Percentiles rank a stretch among this genome's conserved stretches.
phyloP scores from a whole-genome alignment of 2,113 vertebrate genomes.

The Ifrita kowaldi region DNA sequence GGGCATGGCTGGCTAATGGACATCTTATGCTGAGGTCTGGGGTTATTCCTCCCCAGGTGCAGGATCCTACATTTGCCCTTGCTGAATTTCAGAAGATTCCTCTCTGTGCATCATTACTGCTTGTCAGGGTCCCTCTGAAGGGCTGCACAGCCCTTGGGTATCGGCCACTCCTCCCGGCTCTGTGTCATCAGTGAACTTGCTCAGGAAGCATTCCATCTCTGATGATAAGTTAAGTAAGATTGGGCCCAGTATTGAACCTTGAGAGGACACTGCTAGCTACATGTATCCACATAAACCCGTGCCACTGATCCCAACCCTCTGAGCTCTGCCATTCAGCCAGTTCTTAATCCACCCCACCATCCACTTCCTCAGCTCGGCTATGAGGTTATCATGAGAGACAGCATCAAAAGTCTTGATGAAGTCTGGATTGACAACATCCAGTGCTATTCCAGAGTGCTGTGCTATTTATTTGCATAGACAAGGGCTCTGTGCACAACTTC shows the following conservation, averaged over 20 bases:
- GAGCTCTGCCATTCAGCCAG: not conserved
- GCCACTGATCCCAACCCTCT: not conserved
- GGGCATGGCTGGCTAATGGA: not conserved
- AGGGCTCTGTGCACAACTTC: not conserved
- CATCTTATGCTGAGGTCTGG: not conserved
- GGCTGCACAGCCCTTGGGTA: not conserved
- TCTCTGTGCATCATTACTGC: not conserved
- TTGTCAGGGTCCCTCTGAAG: not conserved
- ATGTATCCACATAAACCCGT: not conserved
- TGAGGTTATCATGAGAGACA: not conserved
- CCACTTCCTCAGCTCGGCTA: not conserved
- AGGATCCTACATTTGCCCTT: not conserved
- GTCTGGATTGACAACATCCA: not conserved
- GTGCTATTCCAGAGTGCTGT: not conserved
- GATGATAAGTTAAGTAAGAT: not conserved
- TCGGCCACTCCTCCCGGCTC: rapidly evolving
- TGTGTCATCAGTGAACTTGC: not conserved
- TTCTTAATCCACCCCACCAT: not conserved
- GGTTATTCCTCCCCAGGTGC: not conserved
- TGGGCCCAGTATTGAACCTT: not conserved
- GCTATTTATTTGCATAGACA: not conserved
- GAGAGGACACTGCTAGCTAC: not conserved
- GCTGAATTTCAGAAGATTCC: not conserved
- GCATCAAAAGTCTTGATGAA: not conserved
- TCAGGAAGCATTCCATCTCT: not conserved